A percentile compares a stretch with the other conserved stretches of the same genome.
Conservation (phyloP, 1,140 invertebrate species). For the Muscidifurax raptorellus region DNA sequence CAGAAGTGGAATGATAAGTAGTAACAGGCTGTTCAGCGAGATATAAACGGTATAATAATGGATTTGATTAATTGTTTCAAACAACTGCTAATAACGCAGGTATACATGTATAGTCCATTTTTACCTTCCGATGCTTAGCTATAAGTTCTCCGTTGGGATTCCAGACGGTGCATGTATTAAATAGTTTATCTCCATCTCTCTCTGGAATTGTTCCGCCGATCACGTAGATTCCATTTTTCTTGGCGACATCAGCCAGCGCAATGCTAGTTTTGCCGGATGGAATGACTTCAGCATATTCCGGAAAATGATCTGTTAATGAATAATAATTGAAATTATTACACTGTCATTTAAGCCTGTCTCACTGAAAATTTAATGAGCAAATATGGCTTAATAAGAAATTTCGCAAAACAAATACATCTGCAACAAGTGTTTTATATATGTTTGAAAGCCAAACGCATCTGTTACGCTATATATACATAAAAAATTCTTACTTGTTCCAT, state of each 20-base stretch:
- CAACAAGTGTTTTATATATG: neutral
- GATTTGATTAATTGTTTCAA: no score
- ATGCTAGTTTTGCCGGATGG: slow-evolving; percentile 84
- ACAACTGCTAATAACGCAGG: no score
- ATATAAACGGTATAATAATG: no score
- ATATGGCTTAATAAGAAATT: no score
- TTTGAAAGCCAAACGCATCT: neutral
- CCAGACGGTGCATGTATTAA: slow-evolving; percentile 95
- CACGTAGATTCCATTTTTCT: slow-evolving; percentile 86
- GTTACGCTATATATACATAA: neutral
- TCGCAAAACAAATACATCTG: neutral
- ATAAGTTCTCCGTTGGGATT: slow-evolving; percentile 85
- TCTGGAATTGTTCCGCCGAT: slow-evolving; percentile 95
- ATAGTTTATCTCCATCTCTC: slow-evolving; percentile 82
- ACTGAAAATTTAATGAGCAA: neutral
- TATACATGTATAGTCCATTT: neutral
- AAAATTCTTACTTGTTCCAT: slow-evolving; percentile 83
- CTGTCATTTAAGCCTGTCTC: neutral
- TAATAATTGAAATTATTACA: neutral
- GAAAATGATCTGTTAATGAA: slow-evolving; percentile 81
- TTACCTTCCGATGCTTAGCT: slow-evolving; percentile 84
- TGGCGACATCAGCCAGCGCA: slow-evolving; percentile 84
- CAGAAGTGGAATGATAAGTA: no score
- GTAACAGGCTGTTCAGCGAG: no score
- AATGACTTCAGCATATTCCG: slow-evolving; percentile 90